Conservation (phyloP, 2,797 vertebrate species). For the Mus minutoides region DNA sequence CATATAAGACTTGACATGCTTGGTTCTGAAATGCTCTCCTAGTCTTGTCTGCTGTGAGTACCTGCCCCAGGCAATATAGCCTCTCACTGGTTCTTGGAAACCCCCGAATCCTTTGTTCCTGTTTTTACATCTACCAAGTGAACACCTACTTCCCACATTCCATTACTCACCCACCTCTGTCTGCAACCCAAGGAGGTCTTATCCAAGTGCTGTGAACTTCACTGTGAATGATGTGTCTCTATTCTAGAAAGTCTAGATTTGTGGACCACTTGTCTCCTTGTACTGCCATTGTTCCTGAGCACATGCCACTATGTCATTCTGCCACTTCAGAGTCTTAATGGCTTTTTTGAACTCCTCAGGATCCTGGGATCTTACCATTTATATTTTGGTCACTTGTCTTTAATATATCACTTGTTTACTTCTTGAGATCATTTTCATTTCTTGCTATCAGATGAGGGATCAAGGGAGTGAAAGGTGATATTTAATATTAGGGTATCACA, state of each 20-base stretch:
- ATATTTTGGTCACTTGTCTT: background rate
- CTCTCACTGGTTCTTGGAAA: background rate
- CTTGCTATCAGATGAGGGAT: background rate
- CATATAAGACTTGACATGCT: background rate
- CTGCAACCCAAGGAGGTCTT: background rate
- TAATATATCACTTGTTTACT: conserved; percentile 46
- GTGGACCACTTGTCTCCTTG: background rate
- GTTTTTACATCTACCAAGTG: background rate
- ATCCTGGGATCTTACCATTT: background rate
- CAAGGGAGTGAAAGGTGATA: background rate
- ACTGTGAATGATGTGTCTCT: background rate
- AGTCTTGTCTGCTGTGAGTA: background rate
- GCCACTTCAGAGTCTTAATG: background rate
- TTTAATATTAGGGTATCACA: background rate
- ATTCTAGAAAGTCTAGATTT: background rate
- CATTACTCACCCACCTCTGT: background rate
- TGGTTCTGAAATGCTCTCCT: background rate
- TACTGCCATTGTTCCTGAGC: background rate
- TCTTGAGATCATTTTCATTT: conserved; percentile 38
- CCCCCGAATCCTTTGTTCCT: background rate
- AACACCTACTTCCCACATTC: background rate
- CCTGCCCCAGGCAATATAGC: background rate
- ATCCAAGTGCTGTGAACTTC: background rate
- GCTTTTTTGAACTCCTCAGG: background rate
- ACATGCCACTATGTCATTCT: conserved; percentile 2